Evolutionary conservation across 2,797 vertebrate genomes (phyloP), one percentile per base, ranked within the genome.

Genomic region (Adelosebastes latens): DNA sequence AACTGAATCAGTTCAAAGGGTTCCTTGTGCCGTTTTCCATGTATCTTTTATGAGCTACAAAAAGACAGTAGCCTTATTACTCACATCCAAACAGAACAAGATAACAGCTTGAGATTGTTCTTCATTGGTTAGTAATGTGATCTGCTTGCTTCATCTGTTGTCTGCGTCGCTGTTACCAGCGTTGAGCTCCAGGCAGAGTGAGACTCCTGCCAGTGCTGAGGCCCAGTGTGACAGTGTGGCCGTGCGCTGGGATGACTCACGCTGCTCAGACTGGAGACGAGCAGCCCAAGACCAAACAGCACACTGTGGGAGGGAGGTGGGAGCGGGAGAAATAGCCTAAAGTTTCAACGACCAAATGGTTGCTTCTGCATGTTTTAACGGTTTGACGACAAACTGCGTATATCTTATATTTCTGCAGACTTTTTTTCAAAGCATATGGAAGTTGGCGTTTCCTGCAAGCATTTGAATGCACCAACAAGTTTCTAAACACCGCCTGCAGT

Each of bases 191-290:
- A 60, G 80, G 84, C 76, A 29, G 70, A 76, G 65, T 32, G 62
- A 85, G 77, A 39, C 71, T 80, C 65, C 66, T 76, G 75, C 75
- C 68, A 62, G 58, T 25, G 49, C 77, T 63, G 32, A 79, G 72
- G 46, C 60, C 46, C 36, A 24, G 61, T 74, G 67, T 68, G 81
- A 77, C 81, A 72, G 65, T 20, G 69, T 68, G 82, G 63, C 79
- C 69, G 67, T 52, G 63, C 68, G 62, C 36, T 58, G 18, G 52
- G 63, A 80, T 89, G 85, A 88, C 55, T 90, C 90, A 83, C 25
- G 7, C 10, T 27, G 36, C 77, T 68, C 56, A 90, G 64, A 59
- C 64, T 46, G 59, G 69, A 89, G 75, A 86, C 64, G 60, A 75
- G 72, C 77, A 77, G 72, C 77, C 71, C 60, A 3, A 63, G 34